These are phyloP conservation scores for Lasioglossum malachurum DNA, from an alignment of 2,888 invertebrate species.

Conservation along the genomic window DNA sequence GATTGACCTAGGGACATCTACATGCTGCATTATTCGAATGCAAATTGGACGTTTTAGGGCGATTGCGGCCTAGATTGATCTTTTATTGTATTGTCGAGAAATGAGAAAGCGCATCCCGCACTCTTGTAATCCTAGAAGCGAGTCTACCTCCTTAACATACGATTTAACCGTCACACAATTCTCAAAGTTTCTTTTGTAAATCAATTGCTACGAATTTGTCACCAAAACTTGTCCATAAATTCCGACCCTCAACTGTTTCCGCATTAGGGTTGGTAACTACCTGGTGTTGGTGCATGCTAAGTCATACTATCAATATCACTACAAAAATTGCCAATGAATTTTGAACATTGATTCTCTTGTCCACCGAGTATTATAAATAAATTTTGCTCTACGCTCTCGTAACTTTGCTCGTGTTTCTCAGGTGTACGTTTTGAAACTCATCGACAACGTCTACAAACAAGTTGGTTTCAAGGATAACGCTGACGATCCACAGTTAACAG, in stretches of 20 bases:
- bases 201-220: too few species aligned
- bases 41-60: too few species aligned
- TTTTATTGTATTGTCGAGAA: too few species aligned
- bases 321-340: not conserved
- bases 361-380: not conserved
- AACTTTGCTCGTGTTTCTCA: constrained; percentile 80
- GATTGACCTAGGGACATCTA: too few species aligned
- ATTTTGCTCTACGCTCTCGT: not conserved
- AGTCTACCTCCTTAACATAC: not conserved
- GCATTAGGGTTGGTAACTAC: too few species aligned
- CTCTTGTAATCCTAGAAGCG: too few species aligned
- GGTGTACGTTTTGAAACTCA: constrained; percentile 89
- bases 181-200: not conserved
- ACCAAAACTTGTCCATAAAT: too few species aligned
- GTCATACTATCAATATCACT: not conserved
- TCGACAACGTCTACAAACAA: constrained; percentile 89
- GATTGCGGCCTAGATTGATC: too few species aligned
- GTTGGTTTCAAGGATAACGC: constrained; percentile 89
- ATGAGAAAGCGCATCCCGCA: too few species aligned
- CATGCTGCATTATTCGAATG: too few species aligned
- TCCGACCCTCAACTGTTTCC: too few species aligned
- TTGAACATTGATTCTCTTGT: not conserved
- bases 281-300: too few species aligned
- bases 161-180: not conserved
- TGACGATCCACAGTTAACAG: constrained; percentile 89